Evolutionary conservation across 2,888 invertebrate genomes (phyloP).

Genomic region (Selenia dentaria): DNA sequence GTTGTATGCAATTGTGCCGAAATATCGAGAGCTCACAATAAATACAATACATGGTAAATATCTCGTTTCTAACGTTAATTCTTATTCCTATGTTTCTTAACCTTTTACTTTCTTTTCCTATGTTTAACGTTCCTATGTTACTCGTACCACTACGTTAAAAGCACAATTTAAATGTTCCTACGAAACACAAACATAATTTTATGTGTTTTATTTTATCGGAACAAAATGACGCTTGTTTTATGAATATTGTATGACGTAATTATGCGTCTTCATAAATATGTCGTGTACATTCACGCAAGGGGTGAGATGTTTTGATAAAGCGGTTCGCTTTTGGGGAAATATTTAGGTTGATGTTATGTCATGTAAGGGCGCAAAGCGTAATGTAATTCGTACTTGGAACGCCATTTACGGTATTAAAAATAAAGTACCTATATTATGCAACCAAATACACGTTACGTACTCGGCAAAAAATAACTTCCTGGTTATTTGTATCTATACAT

Average conservation of each 20-base stretch:
- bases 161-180: background rate
- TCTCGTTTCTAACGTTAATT: no score
- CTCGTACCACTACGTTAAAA: no score
- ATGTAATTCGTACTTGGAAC: background rate
- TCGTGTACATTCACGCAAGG: constrained; percentile 31
- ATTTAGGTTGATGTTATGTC: constrained; percentile 15
- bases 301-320: constrained; percentile 27
- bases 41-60: no score
- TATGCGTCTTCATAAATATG: constrained; percentile 40
- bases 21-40: no score
- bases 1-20: no score
- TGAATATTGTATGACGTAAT: constrained; percentile 56
- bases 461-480: no score
- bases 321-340: constrained; percentile 17
- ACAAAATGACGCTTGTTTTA: constrained; percentile 44
- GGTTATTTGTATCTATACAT: no score
- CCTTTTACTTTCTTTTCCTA: no score
- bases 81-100: no score
- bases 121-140: no score
- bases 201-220: constrained; percentile 17
- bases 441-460: no score
- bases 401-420: constrained; percentile 9
- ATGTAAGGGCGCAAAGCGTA: constrained; percentile 2
- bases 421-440: no score
- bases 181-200: constrained; percentile 4